Evolutionary conservation across 2,888 invertebrate species (phyloP), one percentile per base, ranked within the genome.

Genomic region (Coleophora deauratella): DNA sequence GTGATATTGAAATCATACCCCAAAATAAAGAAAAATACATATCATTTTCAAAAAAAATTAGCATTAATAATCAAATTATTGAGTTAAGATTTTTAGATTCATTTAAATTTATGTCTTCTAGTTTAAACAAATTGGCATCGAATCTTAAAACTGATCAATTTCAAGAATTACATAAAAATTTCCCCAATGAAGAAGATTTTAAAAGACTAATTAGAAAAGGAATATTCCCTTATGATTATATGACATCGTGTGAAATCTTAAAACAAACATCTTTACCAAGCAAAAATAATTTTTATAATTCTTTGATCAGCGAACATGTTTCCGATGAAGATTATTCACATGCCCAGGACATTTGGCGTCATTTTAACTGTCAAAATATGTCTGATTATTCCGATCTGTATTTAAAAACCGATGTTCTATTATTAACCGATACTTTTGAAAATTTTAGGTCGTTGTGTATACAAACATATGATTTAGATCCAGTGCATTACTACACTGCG

Each of bases 341-440:
- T 27, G 60, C 60, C 1, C 10, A 47, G 21, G 38, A 43, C n/a
- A 51, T 65, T 6, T 66, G 62, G 60, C 12, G 44, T n/a, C 30
- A 41, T 30, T 63, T 62, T 44, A 10, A 49, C 3, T 51, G 55
- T 41, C 36, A 44, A 15, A 54, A 43, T 27, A 45, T 69, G 35
- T 41, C 42, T 3, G 55, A 66, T 34, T 66, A 69, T 43, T 52
- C 52, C 2, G 54, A 65, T 43, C 38, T 62, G 11, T 67, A 66
- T 46, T 46, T 58, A 12, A 59, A 62, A 51, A 55, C 55, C 11
- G 60, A 64, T 40, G 62, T 63, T 3, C 37, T 62, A 37, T 30
- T 68, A 4, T 42, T 70, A 27, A 49, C 51, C 12, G 65, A 70
- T 41, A 44, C 64, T 12, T 64, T 67, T 46, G 63, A 69, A 58